Base-by-base conservation (phyloP, 1,140 invertebrate genomes). In the Latrodectus geometricus region DNA sequence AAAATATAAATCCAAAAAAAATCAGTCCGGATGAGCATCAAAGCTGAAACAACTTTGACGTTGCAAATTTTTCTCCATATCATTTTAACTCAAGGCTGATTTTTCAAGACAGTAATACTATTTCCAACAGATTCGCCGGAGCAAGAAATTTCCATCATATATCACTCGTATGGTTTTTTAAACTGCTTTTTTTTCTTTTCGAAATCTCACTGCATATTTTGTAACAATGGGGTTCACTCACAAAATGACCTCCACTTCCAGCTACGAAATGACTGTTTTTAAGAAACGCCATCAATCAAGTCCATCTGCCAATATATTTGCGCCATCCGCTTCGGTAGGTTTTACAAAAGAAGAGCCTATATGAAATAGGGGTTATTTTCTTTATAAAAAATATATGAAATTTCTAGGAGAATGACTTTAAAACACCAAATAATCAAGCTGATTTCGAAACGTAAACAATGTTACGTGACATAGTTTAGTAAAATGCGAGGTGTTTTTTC, bases 181-280 rank as follows among this genome's bases (percentile, higher is more conserved):
- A 56, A 4, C 49, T 65, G 12, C 54, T 50, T 17, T 72, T 81
- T 56, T 72, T 72, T 48, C 49, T 48, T n/a, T 14, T n/a, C 14
- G 4, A 15, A 11, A 56, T 65, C 56, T 48, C 76, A 21, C 21
- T 48, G 76, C 76, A 65, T 52, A 65, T 73, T 23, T n/a, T 12
- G 48, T 81, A 81, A 81, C 78, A 81, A 70, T 81, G 50, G 35
- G 78, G 66, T 69, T 81, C 21, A 68, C 66, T 81, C 66, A 11
- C 8, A 35, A 81, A 69, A 81, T 81, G 48, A 23, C 78, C 68
- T 72, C 50, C 68, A 72, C 14, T 81, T 54, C 52, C 9, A 11
- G 14, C 15, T 12, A 14, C 49, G 54, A 70, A 81, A 81, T 81
- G 78, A 81, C 78, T 81, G 49, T 81, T 81, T 81, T 81, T 70